phyloP scores from a whole-genome alignment of 2,797 vertebrate genomes.

The Crossoptilon crossoptilon region DNA sequence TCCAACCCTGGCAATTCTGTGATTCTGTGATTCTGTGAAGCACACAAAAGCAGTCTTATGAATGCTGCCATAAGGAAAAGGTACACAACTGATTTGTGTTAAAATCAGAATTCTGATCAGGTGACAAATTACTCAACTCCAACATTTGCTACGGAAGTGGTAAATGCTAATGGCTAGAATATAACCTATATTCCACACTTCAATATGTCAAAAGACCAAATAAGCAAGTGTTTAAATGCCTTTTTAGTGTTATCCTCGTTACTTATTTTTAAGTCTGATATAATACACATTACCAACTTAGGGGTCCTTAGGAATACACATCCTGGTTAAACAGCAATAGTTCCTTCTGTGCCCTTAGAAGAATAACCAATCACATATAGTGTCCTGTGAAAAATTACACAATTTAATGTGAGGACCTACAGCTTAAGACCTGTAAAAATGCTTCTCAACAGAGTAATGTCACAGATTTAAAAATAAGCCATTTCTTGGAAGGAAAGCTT shows the following conservation, averaged over 20 bases:
- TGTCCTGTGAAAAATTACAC: slow-evolving; percentile 29
- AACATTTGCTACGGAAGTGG: slow-evolving; percentile 37
- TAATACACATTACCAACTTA: slow-evolving; percentile 34
- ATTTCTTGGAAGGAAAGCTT: slow-evolving; percentile 54
- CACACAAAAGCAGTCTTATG: neutral
- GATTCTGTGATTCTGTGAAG: too few relatives aligned
- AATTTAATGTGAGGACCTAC: slow-evolving; percentile 22
- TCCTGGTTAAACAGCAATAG: slow-evolving; percentile 27
- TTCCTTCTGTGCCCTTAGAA: slow-evolving; percentile 52
- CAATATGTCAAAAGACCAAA: slow-evolving; percentile 41
- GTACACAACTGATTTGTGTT: slow-evolving; percentile 20
- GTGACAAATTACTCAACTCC: slow-evolving; percentile 46
- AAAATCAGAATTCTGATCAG: slow-evolving; percentile 46
- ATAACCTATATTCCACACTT: slow-evolving; percentile 63
- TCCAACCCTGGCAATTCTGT: too few relatives aligned
- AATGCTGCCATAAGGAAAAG: neutral
- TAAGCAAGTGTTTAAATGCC: slow-evolving; percentile 54
- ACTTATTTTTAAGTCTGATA: slow-evolving; percentile 54
- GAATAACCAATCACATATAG: slow-evolving; percentile 60
- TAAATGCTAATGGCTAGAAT: slow-evolving; percentile 58
- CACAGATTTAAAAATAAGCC: slow-evolving; percentile 56
- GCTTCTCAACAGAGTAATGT: slow-evolving; percentile 25
- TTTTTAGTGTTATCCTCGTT: slow-evolving; percentile 55
- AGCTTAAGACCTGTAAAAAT: slow-evolving; percentile 43
- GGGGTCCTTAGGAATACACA: slow-evolving; percentile 2